Base-by-base conservation (phyloP, 1,140 invertebrate genomes). In the Lycorma delicatula region DNA sequence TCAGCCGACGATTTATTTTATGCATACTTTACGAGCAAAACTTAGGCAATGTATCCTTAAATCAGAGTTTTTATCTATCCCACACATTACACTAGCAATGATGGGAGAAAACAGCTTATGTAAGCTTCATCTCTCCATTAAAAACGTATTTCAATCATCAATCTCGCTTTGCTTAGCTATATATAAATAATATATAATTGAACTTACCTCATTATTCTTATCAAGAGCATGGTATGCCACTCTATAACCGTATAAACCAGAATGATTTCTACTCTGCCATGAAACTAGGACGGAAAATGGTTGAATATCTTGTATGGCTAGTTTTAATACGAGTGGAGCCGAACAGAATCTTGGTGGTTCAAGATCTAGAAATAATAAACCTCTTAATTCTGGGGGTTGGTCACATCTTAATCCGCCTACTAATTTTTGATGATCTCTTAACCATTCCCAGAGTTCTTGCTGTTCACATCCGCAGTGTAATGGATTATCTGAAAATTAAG, bases 231-330 rank as follows among this genome's bases (percentile, higher is more conserved):
- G 87, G 75, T 92, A 92, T 61, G 86, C 84, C 62, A 94, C 83
- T 75, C 89, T 84, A 69, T 89, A 94, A 49, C 88, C 90, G 63
- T 84, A 84, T 54, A 95, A 78, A 20, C 86, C 85, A 13, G 85
- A 86, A 71, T 90, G 85, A 74, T 93, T 92, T 63, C 89, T 79
- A 62, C 88, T 89, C 69, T 92, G 86, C 91, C 91, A 93, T 51
- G 87, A 86, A 12, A 93, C 86, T 52, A 90, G 74, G 28, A 93
- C 83, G n/a, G 86, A 89, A 72, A 86, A 89, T 1, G 89, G 87
- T 71, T 91, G 87, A 28, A 93, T 87, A 69, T 92, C 89, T 73
- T 89, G 85, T 61, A 92, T 88, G 56, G 86, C 86, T 23, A 94
- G 76, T 70, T 87, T 85, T 38, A 86, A 75, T 59, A 93, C 82